These are phyloP conservation scores for Drosophila mayri DNA, from an alignment of 1,140 invertebrate species.

Conservation along the genomic window DNA sequence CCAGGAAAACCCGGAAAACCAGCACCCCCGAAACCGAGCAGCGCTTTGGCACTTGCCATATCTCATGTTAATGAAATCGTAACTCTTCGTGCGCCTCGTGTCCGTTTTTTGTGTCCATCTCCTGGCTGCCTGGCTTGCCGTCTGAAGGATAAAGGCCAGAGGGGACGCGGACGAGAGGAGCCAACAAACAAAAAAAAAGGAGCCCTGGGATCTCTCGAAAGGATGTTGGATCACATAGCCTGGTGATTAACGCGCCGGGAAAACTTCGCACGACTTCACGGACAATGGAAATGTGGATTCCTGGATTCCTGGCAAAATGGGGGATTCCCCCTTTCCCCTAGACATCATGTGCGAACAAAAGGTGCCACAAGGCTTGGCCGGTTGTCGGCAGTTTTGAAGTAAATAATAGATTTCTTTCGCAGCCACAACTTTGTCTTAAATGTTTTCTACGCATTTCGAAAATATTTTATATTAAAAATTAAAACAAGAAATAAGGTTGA, in stretches of 20 bases:
- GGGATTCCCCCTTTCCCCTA: neutral
- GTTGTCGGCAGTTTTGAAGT: constrained; percentile 22
- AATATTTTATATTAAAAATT: neutral
- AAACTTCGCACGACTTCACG: constrained; percentile 52
- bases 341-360: constrained; percentile 26
- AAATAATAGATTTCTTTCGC: neutral
- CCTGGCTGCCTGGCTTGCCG: constrained; percentile 12
- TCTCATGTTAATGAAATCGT: constrained; percentile 84
- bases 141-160: constrained; percentile 9
- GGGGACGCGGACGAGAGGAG: neutral
- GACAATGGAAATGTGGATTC: constrained; percentile 36
- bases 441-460: neutral
- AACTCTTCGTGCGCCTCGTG: constrained; percentile 78
- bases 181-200: constrained; percentile 15
- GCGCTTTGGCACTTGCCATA: constrained; percentile 71
- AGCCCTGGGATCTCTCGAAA: constrained; percentile 30
- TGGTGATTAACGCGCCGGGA: constrained; percentile 49
- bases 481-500: neutral
- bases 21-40: constrained; percentile 22
- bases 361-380: constrained; percentile 20
- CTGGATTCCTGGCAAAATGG: too few species aligned
- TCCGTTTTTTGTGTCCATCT: constrained; percentile 66
- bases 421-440: neutral
- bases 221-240: constrained; percentile 47
- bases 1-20: constrained; percentile 4